Evolutionary conservation across 37 sponge, comb jelly and placozoan species (phyloP).

Genomic region (Beroe forskalii): DNA sequence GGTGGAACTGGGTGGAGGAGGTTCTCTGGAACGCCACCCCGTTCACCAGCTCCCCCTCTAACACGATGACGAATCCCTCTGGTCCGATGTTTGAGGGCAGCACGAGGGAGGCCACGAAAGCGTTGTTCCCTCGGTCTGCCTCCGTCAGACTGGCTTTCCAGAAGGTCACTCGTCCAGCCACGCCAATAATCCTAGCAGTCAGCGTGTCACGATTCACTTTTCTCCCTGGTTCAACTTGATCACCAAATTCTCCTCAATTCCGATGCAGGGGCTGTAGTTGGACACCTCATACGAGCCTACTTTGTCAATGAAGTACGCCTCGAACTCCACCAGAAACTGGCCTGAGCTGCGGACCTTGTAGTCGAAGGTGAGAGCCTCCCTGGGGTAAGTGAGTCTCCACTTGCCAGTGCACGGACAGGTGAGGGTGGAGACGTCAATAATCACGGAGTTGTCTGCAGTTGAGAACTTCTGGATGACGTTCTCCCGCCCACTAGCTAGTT

Average conservation of each 20-base stretch:
- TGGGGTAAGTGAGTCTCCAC: constrained; percentile 30
- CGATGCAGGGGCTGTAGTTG: constrained; percentile 6
- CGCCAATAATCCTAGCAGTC: not conserved
- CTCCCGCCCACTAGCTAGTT: not conserved
- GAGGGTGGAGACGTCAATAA: constrained; percentile 1
- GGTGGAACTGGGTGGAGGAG: constrained; percentile 15
- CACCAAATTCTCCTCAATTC: not conserved
- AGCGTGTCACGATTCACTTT: not conserved
- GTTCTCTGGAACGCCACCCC: constrained; percentile 31
- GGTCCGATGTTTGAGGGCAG: not conserved
- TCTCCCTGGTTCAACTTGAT: not conserved
- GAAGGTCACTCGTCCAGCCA: not conserved
- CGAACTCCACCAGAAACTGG: not conserved
- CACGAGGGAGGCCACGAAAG: not conserved
- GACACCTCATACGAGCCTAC: not conserved
- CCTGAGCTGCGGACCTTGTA: constrained; percentile 23
- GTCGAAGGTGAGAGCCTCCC: not conserved
- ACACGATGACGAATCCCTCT: not conserved
- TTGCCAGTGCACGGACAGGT: constrained; percentile 49
- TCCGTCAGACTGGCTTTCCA: not conserved
- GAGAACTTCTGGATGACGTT: not conserved
- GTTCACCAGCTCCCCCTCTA: constrained; percentile 21
- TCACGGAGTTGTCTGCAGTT: not conserved
- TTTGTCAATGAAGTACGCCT: constrained; percentile 39
- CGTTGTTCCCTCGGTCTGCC: not conserved